Evolutionary conservation across 2,888 invertebrate species (phyloP), one percentile per base, ranked within the genome.

Genomic region (Phymatocera aterrima): DNA sequence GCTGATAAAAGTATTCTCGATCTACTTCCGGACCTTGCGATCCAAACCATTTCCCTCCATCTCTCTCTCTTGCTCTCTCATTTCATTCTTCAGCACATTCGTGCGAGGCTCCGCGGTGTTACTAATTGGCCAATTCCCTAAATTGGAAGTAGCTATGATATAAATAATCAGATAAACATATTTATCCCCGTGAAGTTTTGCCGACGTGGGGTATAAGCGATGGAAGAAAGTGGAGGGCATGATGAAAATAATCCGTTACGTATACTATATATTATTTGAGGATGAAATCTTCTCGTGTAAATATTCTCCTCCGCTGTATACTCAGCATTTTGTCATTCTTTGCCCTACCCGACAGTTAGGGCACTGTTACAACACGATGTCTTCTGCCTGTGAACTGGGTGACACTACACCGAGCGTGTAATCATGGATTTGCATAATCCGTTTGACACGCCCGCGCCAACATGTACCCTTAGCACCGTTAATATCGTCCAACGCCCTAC

Each of bases 361-460:
- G 28, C n/a, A 6, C 15, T 28, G n/a, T 31, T 3, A 12, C 31
- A 28, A 51, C 51, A 51, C 21, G 24, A 40, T 68, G 28, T 12
- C 68, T 28, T 3, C n/a, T 64, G 34, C 21, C 21, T 64, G n/a
- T n/a, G 24, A 28, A 57, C 57, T 10, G 28, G 37, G 46, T 68
- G 46, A 43, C 68, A 15, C 46, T 46, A 68, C 24, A n/a, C 24
- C 24, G 24, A 28, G 68, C 68, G 68, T 34, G 18, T 72, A 72
- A 34, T 72, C 2, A 8, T 21, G 51, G 72, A 72, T 72, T 72
- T 51, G 31, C 51, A 72, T 72, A 48, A 72, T 72, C 72, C 72
- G 34, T 31, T 28, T 43, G 34, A 72, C 72, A 43, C 51, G 72
- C 21, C 48, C 72, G 28, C 51, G 72, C 21, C 48, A 51, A n/a